Conservation (phyloP, 2,113 vertebrate species). For the Terrapene triunguis region DNA sequence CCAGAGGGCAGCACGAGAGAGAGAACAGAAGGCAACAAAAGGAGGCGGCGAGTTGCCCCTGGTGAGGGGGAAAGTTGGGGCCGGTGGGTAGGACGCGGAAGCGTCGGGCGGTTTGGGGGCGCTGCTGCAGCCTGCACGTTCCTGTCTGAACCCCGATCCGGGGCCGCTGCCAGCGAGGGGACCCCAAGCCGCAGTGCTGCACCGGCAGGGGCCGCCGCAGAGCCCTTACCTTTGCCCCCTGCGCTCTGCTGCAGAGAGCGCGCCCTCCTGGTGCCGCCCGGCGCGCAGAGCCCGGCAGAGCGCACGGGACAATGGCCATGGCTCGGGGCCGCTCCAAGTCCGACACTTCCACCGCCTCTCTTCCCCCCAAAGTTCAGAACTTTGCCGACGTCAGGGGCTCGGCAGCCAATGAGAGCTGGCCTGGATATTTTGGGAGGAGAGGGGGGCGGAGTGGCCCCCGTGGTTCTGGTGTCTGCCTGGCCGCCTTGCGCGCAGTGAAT, state of each 20-base stretch:
- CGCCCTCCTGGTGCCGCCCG: neutral
- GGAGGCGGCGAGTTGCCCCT: neutral
- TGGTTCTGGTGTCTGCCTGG: slow-evolving; percentile 74
- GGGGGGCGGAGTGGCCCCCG: slow-evolving; percentile 74
- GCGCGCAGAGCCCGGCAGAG: no score
- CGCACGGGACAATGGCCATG: neutral
- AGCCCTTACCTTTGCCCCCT: no score
- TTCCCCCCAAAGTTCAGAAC: slow-evolving; percentile 74
- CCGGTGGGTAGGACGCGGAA: neutral
- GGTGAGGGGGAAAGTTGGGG: neutral
- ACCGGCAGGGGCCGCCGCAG: neutral
- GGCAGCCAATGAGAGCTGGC: slow-evolving; percentile 80
- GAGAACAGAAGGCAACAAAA: slow-evolving; percentile 42
- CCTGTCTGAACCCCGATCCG: neutral
- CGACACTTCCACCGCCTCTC: neutral
- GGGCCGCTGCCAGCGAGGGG: fast-evolving
- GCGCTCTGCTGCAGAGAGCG: no score
- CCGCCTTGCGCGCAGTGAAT: slow-evolving; percentile 4
- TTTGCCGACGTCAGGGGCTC: slow-evolving; percentile 81
- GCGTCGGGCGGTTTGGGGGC: neutral
- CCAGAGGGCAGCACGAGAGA: slow-evolving; percentile 72
- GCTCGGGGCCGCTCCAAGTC: neutral
- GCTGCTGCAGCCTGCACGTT: neutral
- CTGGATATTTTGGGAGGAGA: slow-evolving; percentile 77
- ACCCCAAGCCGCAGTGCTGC: neutral